Conservation (phyloP, 2,113 vertebrate genomes). For the Pelvicachromis taeniatus region DNA sequence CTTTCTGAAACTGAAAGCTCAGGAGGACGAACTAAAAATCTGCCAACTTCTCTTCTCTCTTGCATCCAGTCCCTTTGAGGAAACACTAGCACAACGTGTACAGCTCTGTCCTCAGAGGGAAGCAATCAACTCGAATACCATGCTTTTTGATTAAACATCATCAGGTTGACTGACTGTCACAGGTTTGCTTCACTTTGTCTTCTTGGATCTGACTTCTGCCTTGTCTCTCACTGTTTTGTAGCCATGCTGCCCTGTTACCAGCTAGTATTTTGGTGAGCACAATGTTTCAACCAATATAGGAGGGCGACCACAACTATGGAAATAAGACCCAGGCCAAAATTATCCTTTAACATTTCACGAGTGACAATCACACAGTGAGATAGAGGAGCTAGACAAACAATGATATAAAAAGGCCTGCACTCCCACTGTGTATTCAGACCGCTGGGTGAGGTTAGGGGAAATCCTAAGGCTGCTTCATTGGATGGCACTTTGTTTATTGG, state of each 20-base stretch:
- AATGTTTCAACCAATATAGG: background rate
- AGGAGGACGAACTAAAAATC: background rate
- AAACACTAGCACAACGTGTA: background rate
- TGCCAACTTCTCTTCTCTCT: background rate
- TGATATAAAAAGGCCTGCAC: constrained; percentile 23
- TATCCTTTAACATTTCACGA: background rate
- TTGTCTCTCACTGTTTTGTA: background rate
- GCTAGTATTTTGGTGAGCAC: background rate
- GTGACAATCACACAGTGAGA: background rate
- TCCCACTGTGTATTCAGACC: background rate
- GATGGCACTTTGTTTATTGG: constrained; percentile 41
- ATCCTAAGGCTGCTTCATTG: constrained; percentile 17
- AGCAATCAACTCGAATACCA: background rate
- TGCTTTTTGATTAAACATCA: background rate
- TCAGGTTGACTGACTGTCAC: background rate
- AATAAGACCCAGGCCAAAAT: background rate
- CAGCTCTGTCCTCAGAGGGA: background rate
- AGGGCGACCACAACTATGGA: background rate
- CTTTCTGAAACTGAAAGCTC: background rate
- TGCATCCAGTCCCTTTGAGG: background rate
- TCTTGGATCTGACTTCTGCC: background rate
- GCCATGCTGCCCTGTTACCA: background rate
- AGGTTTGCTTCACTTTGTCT: background rate
- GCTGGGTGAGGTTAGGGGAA: constrained; percentile 38
- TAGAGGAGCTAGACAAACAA: background rate